phyloP scores from a whole-genome alignment of 2,113 vertebrate genomes.

The Physeter macrocephalus region DNA sequence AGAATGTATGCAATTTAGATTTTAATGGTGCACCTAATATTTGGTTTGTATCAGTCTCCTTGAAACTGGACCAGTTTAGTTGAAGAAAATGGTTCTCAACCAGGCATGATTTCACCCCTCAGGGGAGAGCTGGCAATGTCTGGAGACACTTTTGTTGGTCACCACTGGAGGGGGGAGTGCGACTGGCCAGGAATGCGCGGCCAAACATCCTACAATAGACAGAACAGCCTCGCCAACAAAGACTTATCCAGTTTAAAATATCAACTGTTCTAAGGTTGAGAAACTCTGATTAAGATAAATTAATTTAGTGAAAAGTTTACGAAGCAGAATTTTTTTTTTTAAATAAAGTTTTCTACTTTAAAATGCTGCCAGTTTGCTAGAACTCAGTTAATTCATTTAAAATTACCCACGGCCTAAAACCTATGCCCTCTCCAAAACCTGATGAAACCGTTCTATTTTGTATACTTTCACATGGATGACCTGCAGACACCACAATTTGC shows the following conservation, averaged over 20 bases:
- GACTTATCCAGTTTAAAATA: not conserved
- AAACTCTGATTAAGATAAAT: not conserved
- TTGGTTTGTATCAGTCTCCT: not conserved
- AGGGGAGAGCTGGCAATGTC: not conserved
- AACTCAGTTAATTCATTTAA: not conserved
- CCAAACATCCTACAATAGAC: not conserved
- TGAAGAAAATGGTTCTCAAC: not conserved
- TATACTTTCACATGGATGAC: not conserved
- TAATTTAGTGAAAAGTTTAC: not conserved
- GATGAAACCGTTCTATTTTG: not conserved
- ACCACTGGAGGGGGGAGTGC: not conserved
- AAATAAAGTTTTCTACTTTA: not conserved
- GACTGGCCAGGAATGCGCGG: not conserved
- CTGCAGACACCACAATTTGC: not conserved
- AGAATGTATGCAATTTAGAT: not conserved
- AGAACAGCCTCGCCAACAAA: not conserved
- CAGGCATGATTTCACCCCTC: not conserved
- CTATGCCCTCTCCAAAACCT: not conserved
- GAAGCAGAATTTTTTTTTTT: not conserved
- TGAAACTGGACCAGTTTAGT: not conserved
- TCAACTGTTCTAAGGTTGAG: not conserved
- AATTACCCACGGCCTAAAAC: not conserved
- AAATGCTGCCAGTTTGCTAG: not conserved
- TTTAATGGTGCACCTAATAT: not conserved
- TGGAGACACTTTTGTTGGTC: not conserved